Evolutionary conservation across 2,888 invertebrate genomes (phyloP).

Genomic region (Boloria selene): DNA sequence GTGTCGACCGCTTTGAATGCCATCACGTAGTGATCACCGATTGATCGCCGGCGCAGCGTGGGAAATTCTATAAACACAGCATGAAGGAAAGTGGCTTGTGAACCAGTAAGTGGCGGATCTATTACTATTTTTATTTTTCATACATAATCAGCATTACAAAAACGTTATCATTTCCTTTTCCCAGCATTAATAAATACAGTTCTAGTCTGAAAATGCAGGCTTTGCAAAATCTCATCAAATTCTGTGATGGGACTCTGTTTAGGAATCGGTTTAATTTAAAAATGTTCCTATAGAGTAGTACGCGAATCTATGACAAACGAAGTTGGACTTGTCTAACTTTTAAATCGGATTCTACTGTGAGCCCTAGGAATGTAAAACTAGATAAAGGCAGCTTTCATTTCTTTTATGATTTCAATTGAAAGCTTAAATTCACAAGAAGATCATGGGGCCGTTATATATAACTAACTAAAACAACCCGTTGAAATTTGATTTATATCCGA

Average conservation of each 20-base stretch:
- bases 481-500: too few species aligned
- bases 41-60: constrained; percentile 35
- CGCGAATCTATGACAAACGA: constrained; percentile 19
- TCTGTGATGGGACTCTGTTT: constrained; percentile 5
- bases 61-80: constrained; percentile 29
- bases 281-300: constrained; percentile 14
- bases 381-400: constrained; percentile 3
- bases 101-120: constrained; percentile 1
- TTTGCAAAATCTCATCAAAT: constrained; percentile 12
- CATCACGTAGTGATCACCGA: constrained; percentile 36
- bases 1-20: constrained; percentile 31
- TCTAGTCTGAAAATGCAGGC: neutral
- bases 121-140: constrained; percentile 1
- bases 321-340: constrained; percentile 19
- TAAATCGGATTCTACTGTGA: constrained; percentile 21
- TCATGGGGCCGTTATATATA: too few species aligned
- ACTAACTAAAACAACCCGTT: too few species aligned
- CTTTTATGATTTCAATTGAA: neutral
- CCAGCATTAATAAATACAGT: neutral
- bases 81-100: constrained; percentile 26
- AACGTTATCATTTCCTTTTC: neutral
- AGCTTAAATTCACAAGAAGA: neutral
- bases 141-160: neutral
- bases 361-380: constrained; percentile 16
- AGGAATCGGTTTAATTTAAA: constrained; percentile 19